phyloP scores from a whole-genome alignment of 2,888 invertebrate genomes.

The Heliconius sara region DNA sequence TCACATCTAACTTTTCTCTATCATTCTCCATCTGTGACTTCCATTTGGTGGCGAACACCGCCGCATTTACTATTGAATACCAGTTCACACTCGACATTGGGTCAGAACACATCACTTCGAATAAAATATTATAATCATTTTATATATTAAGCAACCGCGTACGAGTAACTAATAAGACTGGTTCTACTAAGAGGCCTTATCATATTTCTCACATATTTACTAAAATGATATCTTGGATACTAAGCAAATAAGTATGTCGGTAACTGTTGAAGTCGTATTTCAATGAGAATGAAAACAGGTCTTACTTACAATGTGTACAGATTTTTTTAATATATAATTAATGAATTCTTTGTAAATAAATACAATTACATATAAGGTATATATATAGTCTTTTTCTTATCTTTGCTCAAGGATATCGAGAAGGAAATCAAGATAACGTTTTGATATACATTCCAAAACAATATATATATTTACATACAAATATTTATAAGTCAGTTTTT shows the following conservation, averaged over 20 bases:
- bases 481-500: no score
- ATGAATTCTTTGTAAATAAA: not conserved
- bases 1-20: slow-evolving; percentile 9
- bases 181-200: slow-evolving; percentile 38
- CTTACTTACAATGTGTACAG: not conserved
- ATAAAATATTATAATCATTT: not conserved
- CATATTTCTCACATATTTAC: slow-evolving; percentile 52
- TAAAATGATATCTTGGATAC: slow-evolving; percentile 50
- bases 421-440: not conserved
- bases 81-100: slow-evolving; percentile 40
- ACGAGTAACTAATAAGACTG: slow-evolving; percentile 19
- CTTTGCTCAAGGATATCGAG: not conserved
- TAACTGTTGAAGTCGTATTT: not conserved
- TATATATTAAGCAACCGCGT: slow-evolving; percentile 5
- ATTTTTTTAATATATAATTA: not conserved
- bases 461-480: no score
- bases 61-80: slow-evolving; percentile 37
- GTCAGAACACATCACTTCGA: not conserved
- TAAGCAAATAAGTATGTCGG: slow-evolving; percentile 50
- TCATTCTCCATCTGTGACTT: slow-evolving; percentile 38
- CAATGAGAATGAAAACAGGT: slow-evolving; percentile 1
- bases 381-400: not conserved
- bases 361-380: not conserved
- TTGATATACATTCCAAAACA: not conserved
- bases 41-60: slow-evolving; percentile 37